Percentiles rank a stretch among this genome's conserved stretches.
Evolutionary conservation across 2,888 invertebrate species (phyloP).

Genomic region (Parnassius orleans): DNA sequence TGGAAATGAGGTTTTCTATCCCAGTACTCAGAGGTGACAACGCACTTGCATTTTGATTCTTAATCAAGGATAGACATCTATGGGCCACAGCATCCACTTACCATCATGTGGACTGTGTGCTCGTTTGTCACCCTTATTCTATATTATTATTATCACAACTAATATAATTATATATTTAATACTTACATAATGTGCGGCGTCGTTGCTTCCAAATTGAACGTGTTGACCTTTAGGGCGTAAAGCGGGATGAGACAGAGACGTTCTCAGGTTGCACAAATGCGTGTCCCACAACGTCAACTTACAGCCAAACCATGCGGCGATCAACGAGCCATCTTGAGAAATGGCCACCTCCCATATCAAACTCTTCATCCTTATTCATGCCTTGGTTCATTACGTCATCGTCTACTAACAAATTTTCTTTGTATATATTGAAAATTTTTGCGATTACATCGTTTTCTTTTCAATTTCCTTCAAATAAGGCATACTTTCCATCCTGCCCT

Average conservation of each 20-base stretch:
- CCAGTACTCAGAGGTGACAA: too few relatives aligned
- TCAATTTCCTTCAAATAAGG: slow-evolving; percentile 49
- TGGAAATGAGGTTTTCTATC: too few relatives aligned
- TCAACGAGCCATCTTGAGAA: slow-evolving; percentile 71
- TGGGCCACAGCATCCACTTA: too few relatives aligned
- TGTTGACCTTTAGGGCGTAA: slow-evolving; percentile 65
- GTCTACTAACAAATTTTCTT: slow-evolving; percentile 43
- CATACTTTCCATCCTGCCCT: slow-evolving; percentile 33
- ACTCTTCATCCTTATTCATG: slow-evolving; percentile 43
- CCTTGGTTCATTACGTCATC: slow-evolving; percentile 35
- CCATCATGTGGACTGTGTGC: too few relatives aligned
- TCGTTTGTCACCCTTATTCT: too few relatives aligned
- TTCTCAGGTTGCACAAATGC: slow-evolving; percentile 60
- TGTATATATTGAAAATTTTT: slow-evolving; percentile 62
- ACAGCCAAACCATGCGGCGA: slow-evolving; percentile 76
- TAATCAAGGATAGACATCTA: too few relatives aligned
- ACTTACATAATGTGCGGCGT: slow-evolving; percentile 76
- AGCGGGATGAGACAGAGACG: slow-evolving; percentile 67
- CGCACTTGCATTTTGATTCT: too few relatives aligned
- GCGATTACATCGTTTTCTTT: slow-evolving; percentile 50
- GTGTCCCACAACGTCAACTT: slow-evolving; percentile 74
- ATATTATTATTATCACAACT: too few relatives aligned
- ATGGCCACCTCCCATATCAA: slow-evolving; percentile 71
- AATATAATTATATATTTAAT: slow-evolving; percentile 1
- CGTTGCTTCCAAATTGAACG: slow-evolving; percentile 67